phyloP scores from a whole-genome alignment of 2,888 invertebrate genomes.

The Andrena camellia region DNA sequence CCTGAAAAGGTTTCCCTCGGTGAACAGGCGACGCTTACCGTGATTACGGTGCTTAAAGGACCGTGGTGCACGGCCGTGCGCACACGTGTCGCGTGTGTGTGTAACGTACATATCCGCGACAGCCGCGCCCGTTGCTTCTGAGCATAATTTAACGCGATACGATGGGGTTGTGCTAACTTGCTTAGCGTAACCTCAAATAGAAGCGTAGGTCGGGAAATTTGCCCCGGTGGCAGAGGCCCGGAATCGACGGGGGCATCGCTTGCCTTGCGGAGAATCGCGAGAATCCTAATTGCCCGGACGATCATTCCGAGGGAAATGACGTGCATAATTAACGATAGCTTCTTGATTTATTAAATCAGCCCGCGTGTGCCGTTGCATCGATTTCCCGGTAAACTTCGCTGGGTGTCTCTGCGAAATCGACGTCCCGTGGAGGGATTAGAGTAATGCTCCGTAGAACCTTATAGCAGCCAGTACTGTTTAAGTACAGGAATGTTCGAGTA shows the following conservation, averaged over 20 bases:
- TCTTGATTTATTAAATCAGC: conserved; percentile 56
- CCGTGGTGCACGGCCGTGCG: conserved; percentile 4
- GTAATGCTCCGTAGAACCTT: not conserved
- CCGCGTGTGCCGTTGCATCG: conserved; percentile 2
- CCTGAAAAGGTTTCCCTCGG: conserved; percentile 63
- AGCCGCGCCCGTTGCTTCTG: conserved; percentile 78
- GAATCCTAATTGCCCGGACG: conserved; percentile 73
- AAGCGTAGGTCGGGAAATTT: conserved; percentile 85
- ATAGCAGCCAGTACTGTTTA: too few species aligned
- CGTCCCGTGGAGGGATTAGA: not conserved
- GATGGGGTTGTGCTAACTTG: conserved; percentile 85
- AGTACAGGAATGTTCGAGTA: too few species aligned
- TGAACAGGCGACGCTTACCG: conserved; percentile 66
- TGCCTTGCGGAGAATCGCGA: conserved; percentile 65
- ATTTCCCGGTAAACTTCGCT: not conserved
- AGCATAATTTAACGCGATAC: conserved; percentile 85
- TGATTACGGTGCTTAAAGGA: conserved; percentile 76
- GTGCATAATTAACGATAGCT: conserved; percentile 60
- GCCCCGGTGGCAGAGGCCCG: conserved; percentile 78
- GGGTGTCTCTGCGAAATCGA: not conserved
- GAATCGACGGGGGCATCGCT: conserved; percentile 71
- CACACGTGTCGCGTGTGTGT: conserved; percentile 51
- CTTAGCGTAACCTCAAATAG: conserved; percentile 84
- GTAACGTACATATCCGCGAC: conserved; percentile 60
- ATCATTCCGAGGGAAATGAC: conserved; percentile 70